A percentile compares a stretch with the other conserved stretches of the same genome.
phyloP scores from a whole-genome alignment of 2,113 vertebrate species.

The Dissostichus mawsoni region DNA sequence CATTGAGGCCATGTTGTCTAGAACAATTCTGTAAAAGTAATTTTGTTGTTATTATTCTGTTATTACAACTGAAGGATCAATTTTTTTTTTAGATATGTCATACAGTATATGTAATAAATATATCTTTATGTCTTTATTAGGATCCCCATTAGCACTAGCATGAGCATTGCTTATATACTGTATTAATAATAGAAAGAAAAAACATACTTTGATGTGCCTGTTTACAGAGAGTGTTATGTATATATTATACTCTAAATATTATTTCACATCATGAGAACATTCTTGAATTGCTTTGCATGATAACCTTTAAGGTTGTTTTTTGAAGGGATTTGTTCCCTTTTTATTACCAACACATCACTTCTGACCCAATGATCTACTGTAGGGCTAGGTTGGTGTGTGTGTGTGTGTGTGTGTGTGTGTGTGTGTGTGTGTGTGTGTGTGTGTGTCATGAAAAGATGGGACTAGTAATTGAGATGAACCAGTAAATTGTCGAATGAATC shows the following conservation, averaged over 20 bases:
- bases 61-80: neutral
- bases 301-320: neutral
- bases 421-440: neutral
- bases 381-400: no score
- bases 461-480: neutral
- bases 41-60: neutral
- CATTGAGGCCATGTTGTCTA: neutral
- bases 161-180: no score
- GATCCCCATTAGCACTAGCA: no score
- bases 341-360: neutral
- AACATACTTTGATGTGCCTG: neutral
- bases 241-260: neutral
- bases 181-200: neutral
- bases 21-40: neutral
- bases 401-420: neutral
- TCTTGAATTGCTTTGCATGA: neutral
- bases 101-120: no score
- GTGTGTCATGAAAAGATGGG: neutral
- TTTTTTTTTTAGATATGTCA: neutral
- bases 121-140: no score
- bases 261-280: neutral
- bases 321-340: neutral
- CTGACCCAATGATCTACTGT: neutral
- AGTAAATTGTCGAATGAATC: neutral
- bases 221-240: neutral